Conservation (phyloP, 2,888 invertebrate species). For the Hirtodrosophila trivittata region DNA sequence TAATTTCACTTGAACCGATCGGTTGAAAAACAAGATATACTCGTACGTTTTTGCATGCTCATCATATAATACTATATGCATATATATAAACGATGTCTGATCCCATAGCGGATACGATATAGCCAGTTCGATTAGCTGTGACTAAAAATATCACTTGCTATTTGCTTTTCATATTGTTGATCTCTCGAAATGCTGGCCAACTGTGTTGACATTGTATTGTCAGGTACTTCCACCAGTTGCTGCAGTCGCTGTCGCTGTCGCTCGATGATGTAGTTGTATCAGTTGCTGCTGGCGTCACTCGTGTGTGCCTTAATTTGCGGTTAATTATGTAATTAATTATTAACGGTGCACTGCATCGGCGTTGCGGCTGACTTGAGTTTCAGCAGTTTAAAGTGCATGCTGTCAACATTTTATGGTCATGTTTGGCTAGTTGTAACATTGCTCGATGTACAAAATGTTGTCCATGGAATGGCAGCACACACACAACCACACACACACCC, state of each 20-base stretch:
- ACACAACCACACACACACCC: not conserved
- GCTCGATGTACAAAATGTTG: conserved; percentile 20
- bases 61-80: no score
- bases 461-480: not conserved
- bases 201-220: conserved; percentile 56
- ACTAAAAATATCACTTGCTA: conserved; percentile 29
- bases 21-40: conserved; percentile 13
- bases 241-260: conserved; percentile 6
- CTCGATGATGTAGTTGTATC: not conserved
- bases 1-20: conserved; percentile 14
- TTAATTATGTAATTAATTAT: conserved; percentile 80
- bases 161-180: conserved; percentile 23
- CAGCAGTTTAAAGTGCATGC: conserved; percentile 30
- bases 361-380: conserved; percentile 49
- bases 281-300: conserved; percentile 33
- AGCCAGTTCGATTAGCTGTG: conserved; percentile 5
- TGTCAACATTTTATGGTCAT: conserved; percentile 51
- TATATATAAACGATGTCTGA: not conserved
- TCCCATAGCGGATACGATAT: conserved; percentile 4
- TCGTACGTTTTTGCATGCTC: no score
- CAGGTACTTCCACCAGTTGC: not conserved
- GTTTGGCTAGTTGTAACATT: conserved; percentile 29
- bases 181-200: conserved; percentile 37
- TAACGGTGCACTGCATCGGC: conserved; percentile 63
- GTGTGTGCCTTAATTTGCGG: conserved; percentile 74